These are phyloP conservation scores for Molossus molossus DNA, from an alignment of 2,797 vertebrate genomes.

Conservation along the genomic window DNA sequence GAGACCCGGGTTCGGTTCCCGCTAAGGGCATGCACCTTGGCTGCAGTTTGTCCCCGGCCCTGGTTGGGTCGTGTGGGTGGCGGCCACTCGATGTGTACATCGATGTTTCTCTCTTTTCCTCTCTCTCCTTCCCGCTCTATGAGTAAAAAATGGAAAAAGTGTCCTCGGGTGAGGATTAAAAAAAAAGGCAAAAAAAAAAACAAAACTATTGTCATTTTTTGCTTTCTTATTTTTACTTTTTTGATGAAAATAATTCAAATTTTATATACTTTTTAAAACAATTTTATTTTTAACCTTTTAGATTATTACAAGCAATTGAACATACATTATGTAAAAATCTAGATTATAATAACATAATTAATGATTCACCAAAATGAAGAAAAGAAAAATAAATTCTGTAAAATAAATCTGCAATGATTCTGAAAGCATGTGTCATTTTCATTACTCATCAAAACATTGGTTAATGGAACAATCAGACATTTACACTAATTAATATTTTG, in stretches of 20 bases:
- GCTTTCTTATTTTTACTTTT: constrained; percentile 62
- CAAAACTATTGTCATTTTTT: constrained; percentile 56
- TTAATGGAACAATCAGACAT: constrained; percentile 1
- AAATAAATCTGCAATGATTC: constrained; percentile 64
- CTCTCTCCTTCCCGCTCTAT: too few relatives aligned
- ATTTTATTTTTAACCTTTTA: constrained; percentile 63
- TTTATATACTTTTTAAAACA: constrained; percentile 30
- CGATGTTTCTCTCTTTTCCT: too few relatives aligned
- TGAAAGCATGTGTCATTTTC: constrained; percentile 54
- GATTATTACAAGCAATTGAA: constrained; percentile 37
- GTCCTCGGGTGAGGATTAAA: too few relatives aligned
- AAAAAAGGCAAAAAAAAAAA: too few relatives aligned
- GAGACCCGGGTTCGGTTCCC: too few relatives aligned
- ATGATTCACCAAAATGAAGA: constrained; percentile 56
- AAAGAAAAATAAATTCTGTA: constrained; percentile 70
- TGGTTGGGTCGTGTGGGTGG: too few relatives aligned
- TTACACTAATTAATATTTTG: constrained; percentile 68
- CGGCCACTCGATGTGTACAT: too few relatives aligned
- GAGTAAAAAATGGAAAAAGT: too few relatives aligned
- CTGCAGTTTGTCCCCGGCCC: too few relatives aligned
- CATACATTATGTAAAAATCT: constrained; percentile 62
- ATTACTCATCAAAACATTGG: constrained; percentile 45
- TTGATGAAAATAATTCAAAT: constrained; percentile 59
- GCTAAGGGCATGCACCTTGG: too few relatives aligned
- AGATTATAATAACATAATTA: constrained; percentile 65